Percentiles rank a stretch among this genome's conserved stretches.
phyloP scores from a whole-genome alignment of 1,140 invertebrate genomes.

The Drosophila lini region DNA sequence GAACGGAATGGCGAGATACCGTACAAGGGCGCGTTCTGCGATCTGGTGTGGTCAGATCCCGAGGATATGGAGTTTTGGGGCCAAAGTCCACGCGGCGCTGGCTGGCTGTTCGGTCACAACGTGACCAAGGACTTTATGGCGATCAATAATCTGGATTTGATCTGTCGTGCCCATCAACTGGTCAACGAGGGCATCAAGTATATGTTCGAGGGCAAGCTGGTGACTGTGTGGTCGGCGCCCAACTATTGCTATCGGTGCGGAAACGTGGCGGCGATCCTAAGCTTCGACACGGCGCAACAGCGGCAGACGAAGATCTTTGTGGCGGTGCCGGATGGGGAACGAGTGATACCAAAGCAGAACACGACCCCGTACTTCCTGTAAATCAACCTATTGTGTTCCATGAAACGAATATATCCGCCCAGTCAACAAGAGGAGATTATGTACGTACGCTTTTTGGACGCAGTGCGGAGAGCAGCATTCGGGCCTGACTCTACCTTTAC shows the following conservation, averaged over 20 bases:
- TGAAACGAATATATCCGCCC: slow-evolving; percentile 20
- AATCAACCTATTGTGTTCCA: slow-evolving; percentile 15
- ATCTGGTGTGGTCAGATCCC: slow-evolving; percentile 98
- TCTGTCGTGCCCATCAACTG: slow-evolving; percentile 98
- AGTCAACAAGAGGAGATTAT: slow-evolving; percentile 9
- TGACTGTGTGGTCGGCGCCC: slow-evolving; percentile 98
- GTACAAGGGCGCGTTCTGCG: slow-evolving; percentile 97
- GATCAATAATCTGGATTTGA: slow-evolving; percentile 94
- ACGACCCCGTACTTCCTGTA: slow-evolving; percentile 98
- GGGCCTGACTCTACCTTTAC: slow-evolving; percentile 3
- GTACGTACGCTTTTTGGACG: slow-evolving; percentile 20
- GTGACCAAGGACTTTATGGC: slow-evolving; percentile 97
- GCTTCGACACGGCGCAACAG: slow-evolving; percentile 91
- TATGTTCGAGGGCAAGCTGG: slow-evolving; percentile 97
- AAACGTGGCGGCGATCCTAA: slow-evolving; percentile 96
- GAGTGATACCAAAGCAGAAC: slow-evolving; percentile 95
- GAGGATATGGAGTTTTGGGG: slow-evolving; percentile 96
- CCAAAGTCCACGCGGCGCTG: slow-evolving; percentile 96
- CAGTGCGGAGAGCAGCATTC: slow-evolving; percentile 14
- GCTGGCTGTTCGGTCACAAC: slow-evolving; percentile 95
- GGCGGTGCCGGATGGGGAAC: slow-evolving; percentile 96
- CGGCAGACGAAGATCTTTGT: slow-evolving; percentile 94
- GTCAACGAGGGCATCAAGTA: slow-evolving; percentile 98
- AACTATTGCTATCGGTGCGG: slow-evolving; percentile 98
- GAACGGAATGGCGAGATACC: slow-evolving; percentile 99